Evolutionary conservation across 2,888 invertebrate genomes (phyloP).

Genomic region (Megastigmus dorsalis): DNA sequence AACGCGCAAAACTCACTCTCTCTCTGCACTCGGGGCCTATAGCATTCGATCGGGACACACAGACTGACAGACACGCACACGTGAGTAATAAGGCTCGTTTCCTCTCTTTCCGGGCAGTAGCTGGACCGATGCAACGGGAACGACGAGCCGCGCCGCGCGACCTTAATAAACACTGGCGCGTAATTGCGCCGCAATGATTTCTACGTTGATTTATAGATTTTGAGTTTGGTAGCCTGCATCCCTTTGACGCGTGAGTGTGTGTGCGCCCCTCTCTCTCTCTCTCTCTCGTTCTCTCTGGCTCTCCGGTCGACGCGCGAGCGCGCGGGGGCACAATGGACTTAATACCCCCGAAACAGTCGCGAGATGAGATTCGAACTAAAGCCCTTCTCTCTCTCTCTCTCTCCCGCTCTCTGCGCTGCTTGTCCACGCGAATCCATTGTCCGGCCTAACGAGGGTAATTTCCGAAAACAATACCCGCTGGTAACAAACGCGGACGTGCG

Average conservation of each 20-base stretch:
- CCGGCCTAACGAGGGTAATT: conserved; percentile 60
- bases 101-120: conserved; percentile 25
- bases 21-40: not conserved
- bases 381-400: not conserved
- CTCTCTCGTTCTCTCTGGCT: conserved; percentile 14
- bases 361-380: conserved; percentile 46
- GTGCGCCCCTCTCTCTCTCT: not conserved
- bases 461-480: conserved; percentile 59
- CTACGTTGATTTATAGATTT: conserved; percentile 33
- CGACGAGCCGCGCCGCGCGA: not conserved
- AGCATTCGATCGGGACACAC: not conserved
- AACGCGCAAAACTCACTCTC: conserved; percentile 25
- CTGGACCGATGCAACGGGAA: no score
- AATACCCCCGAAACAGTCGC: conserved; percentile 59
- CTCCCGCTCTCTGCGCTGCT: not conserved
- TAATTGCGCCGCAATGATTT: not conserved
- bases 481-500: conserved; percentile 49
- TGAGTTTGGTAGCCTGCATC: not conserved
- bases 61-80: no score
- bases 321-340: conserved; percentile 56
- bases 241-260: no score
- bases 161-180: conserved; percentile 26
- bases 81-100: no score
- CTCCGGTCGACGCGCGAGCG: no score
- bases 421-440: conserved; percentile 60